Evolutionary conservation across 2,888 invertebrate genomes (phyloP).

Genomic region (Apotomis turbidana): DNA sequence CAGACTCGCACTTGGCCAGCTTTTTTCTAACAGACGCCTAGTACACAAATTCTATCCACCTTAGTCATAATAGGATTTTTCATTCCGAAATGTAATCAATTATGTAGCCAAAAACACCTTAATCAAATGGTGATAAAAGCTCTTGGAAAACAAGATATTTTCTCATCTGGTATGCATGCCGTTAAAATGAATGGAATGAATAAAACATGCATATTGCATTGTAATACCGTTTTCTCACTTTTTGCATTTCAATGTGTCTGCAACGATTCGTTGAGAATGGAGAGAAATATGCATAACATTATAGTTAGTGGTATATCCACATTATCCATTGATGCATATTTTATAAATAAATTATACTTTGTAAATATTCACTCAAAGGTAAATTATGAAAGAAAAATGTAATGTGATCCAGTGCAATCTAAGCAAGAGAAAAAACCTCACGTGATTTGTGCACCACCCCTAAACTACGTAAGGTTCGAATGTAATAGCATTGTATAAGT

Average conservation of each 20-base stretch:
- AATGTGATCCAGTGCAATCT: too few species aligned
- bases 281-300: not conserved
- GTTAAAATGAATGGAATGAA: conserved; percentile 51
- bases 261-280: conserved; percentile 9
- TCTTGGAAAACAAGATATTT: conserved; percentile 26
- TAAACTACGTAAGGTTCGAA: too few species aligned
- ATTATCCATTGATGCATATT: not conserved
- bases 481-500: too few species aligned
- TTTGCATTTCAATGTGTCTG: conserved; percentile 38
- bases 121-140: conserved; percentile 15
- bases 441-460: too few species aligned
- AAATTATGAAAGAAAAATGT: too few species aligned
- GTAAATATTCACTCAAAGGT: too few species aligned
- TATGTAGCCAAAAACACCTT: not conserved
- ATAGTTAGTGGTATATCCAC: not conserved
- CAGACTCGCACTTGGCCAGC: too few species aligned
- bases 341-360: too few species aligned
- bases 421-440: too few species aligned
- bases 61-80: too few species aligned
- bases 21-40: too few species aligned
- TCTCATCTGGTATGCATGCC: conserved; percentile 41
- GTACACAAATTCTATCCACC: too few species aligned
- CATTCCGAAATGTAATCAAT: not conserved
- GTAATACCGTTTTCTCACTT: conserved; percentile 44
- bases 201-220: conserved; percentile 49